Percentiles rank a stretch among this genome's conserved stretches.
These are phyloP conservation scores for Diabrotica virgifera DNA, from an alignment of 1,140 invertebrate genomes.

Conservation along the genomic window DNA sequence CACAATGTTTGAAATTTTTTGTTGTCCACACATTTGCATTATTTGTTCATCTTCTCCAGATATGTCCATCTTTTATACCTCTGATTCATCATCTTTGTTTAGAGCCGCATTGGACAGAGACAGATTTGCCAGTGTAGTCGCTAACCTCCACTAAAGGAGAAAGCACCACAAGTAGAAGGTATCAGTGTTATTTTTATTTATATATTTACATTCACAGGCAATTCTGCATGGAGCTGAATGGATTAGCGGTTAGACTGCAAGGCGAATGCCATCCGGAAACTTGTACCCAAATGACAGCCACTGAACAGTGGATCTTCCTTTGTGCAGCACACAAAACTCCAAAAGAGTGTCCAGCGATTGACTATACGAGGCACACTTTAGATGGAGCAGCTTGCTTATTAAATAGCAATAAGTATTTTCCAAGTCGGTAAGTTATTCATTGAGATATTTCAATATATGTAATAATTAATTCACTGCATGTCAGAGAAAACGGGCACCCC, in stretches of 20 bases:
- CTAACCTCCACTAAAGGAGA: no score
- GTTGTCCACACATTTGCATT: no score
- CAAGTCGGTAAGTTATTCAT: constrained; percentile 77
- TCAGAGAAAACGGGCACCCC: no score
- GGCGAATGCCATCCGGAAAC: constrained; percentile 94
- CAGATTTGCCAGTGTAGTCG: no score
- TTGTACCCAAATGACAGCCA: constrained; percentile 99
- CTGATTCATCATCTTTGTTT: no score
- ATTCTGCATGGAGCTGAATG: constrained; percentile 99
- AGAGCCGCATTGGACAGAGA: no score
- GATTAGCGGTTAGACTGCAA: constrained; percentile 89
- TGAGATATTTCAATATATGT: background rate
- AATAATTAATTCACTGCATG: no score
- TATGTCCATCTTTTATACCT: no score
- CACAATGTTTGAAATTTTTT: no score
- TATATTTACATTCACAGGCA: constrained; percentile 62
- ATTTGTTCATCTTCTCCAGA: no score
- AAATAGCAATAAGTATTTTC: constrained; percentile 99
- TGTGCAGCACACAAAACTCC: constrained; percentile 99
- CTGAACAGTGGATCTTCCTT: constrained; percentile 99
- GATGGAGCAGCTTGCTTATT: constrained; percentile 98
- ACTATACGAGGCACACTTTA: constrained; percentile 98
- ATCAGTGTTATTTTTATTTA: no score
- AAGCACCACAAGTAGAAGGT: no score
- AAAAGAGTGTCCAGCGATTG: constrained; percentile 99